phyloP scores from a whole-genome alignment of 2,113 vertebrate genomes.

The Pollimyrus isidori region DNA sequence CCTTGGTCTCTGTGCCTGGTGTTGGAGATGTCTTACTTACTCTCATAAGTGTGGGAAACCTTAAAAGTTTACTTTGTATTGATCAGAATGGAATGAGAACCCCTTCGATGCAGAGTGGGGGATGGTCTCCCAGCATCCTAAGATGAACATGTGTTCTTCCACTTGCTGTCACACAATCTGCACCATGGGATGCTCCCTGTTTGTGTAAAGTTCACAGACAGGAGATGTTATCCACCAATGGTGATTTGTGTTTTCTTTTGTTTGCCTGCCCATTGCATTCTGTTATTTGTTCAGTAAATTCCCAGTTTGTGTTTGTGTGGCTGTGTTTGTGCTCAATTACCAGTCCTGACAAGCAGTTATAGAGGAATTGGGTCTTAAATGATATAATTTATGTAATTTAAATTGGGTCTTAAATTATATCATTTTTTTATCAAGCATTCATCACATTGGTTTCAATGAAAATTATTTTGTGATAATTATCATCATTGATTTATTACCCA shows the following conservation, averaged over 20 bases:
- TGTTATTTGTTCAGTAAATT: too few relatives aligned
- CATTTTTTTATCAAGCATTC: too few relatives aligned
- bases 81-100: slow-evolving; percentile 3
- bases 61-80: background rate
- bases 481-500: background rate
- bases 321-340: too few relatives aligned
- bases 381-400: too few relatives aligned
- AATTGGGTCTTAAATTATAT: too few relatives aligned
- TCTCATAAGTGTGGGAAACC: background rate
- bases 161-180: background rate
- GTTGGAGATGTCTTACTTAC: background rate
- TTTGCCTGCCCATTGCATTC: background rate
- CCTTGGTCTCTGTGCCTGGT: background rate
- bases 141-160: background rate
- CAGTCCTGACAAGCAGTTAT: too few relatives aligned
- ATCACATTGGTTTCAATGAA: too few relatives aligned
- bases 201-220: background rate
- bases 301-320: too few relatives aligned
- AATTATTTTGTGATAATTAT: too few relatives aligned
- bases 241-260: too few relatives aligned
- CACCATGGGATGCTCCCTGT: background rate
- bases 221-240: background rate
- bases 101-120: background rate
- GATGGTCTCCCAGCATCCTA: background rate
- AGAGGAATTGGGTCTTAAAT: too few relatives aligned